Evolutionary conservation across 2,888 invertebrate genomes (phyloP), one percentile per base, ranked within the genome.

Genomic region (Strigamia transsilvanica): DNA sequence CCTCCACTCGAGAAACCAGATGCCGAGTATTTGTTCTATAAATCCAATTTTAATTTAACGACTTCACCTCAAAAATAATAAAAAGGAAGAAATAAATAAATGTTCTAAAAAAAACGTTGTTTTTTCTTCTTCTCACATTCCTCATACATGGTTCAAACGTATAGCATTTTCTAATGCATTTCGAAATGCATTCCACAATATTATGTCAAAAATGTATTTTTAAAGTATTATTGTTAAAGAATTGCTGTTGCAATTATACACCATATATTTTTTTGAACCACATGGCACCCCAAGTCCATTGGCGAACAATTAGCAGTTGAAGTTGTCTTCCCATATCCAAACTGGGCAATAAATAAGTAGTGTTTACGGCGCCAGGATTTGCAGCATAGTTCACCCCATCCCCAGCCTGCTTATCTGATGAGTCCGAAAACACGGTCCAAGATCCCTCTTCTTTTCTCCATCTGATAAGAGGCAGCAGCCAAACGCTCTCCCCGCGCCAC

Each of bases 231-330:
- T n/a, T n/a, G n/a, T n/a, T n/a, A n/a, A n/a, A n/a, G n/a, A n/a
- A n/a, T n/a, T n/a, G n/a, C n/a, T n/a, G n/a, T n/a, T n/a, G n/a
- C n/a, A n/a, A n/a, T n/a, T n/a, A n/a, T n/a, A n/a, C n/a, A n/a
- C n/a, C n/a, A n/a, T n/a, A n/a, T n/a, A n/a, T n/a, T n/a, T n/a
- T n/a, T n/a, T n/a, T n/a, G n/a, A n/a, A n/a, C n/a, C n/a, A n/a
- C n/a, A n/a, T n/a, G n/a, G n/a, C n/a, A n/a, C 61, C 61, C 61
- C 18, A 61, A 61, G 21, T 61, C 46, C 12, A 46, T 46, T 46
- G 46, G 46, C 61, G 61, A 61, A 61, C 61, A 61, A 61, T 61
- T 61, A 61, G 61, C 61, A 61, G 61, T 61, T 61, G 61, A 61
- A 61, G 61, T 61, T 61, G 61, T 13, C 51, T 51, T 51, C 15